These are phyloP conservation scores for Tringa solitaria DNA, from an alignment of 2,113 vertebrate species.

Conservation along the genomic window DNA sequence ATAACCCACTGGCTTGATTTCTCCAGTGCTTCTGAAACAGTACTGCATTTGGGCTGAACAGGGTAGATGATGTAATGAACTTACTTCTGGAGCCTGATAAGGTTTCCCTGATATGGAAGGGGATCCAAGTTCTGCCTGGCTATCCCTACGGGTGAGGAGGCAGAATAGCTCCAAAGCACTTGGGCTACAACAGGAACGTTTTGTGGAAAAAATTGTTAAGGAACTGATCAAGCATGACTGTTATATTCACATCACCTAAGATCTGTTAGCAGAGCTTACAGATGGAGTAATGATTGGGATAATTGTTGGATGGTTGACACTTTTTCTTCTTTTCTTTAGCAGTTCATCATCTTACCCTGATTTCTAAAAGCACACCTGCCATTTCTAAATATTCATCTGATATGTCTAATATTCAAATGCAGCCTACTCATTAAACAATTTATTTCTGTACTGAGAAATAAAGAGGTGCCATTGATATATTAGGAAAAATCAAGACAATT, in stretches of 20 bases:
- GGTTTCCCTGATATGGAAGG: not conserved
- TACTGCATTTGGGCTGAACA: not conserved
- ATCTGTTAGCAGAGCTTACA: not conserved
- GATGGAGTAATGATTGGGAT: not conserved
- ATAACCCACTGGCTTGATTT: slow-evolving; percentile 2
- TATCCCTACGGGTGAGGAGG: not conserved
- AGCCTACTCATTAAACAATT: not conserved
- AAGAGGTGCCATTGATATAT: not conserved
- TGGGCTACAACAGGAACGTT: not conserved
- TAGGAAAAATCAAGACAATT: not conserved
- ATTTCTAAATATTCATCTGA: not conserved
- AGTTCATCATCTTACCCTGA: not conserved
- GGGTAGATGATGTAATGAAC: not conserved
- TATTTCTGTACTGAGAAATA: not conserved
- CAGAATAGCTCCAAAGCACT: not conserved
- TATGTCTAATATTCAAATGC: not conserved
- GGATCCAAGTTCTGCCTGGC: not conserved
- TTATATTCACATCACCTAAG: not conserved
- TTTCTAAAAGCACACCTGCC: not conserved
- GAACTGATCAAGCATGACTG: not conserved
- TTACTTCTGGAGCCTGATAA: slow-evolving; percentile 1
- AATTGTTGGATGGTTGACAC: not conserved
- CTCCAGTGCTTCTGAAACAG: slow-evolving; percentile 4
- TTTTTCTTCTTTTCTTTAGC: not conserved
- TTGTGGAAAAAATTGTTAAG: not conserved